Evolutionary conservation across 2,888 invertebrate species (phyloP), one percentile per base, ranked within the genome.

Genomic region (Metellina segmentata): DNA sequence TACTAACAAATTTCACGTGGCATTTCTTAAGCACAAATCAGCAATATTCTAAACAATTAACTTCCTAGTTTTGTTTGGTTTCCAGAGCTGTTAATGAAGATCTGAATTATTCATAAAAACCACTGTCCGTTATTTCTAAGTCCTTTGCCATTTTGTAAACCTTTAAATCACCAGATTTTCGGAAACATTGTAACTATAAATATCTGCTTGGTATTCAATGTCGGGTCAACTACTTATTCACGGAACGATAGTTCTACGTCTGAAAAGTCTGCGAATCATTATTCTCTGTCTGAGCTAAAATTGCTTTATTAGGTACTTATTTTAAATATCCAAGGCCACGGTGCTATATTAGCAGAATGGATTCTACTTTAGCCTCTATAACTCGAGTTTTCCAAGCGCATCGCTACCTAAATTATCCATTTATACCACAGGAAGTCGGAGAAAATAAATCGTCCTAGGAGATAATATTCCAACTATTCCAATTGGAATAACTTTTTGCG

Each of bases 261-360:
- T 70, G 53, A 70, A 86, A 61, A 88, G 75, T n/a, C 74, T 88
- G 88, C 61, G 88, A 88, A 88, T 34, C 34, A 81, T 88, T 52
- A 74, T 81, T 72, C 20, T 61, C 19, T 74, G 48, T 7, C 49
- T 20, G 71, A 16, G 72, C 61, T 88, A 81, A 75, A 88, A 81
- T 78, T 34, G n/a, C 70, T 70, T 34, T 69, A 69, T 86, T 86
- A 85, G 19, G 51, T 69, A 70, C n/a, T 19, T 61, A 11, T 72
- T 86, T 86, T 61, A 85, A 86, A 78, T 86, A 78, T 86, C 77
- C 69, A 70, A 86, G 86, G 77, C 70, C 71, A 86, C 48, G 19
- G 71, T 51, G n/a, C 16, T 71, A 52, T 82, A 13, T 70, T 20
- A 16, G 19, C 34, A n/a, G 52, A 72, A 48, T 19, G 16, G 16